Base-by-base conservation (phyloP, 2,113 vertebrate genomes). In the Heterochromis multidens region DNA sequence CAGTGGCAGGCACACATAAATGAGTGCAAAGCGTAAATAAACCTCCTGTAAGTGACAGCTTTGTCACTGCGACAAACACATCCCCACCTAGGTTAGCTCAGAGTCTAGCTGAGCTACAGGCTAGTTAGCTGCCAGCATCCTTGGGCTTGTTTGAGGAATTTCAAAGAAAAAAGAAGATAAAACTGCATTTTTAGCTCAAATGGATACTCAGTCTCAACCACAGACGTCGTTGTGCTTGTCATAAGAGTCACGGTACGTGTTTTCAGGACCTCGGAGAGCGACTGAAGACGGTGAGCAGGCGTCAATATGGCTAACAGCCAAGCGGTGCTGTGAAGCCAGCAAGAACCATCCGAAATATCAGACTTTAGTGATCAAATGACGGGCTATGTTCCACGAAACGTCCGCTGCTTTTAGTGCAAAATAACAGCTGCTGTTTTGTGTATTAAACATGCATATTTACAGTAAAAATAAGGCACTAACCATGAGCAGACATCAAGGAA, bases 241-340 rank as follows among this genome's bases (percentile, higher is more conserved):
- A 23, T 0, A 25, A 21, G 14, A 49, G 57, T 16, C 12, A 9
- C 3, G 0, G 7, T 11, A 21, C 13, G 83, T n/a, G 57, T 91
- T 74, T 93, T 92, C 93, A 95, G 95, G 1, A 95, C 95, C 94
- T 83, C 82, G 94, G 95, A 95, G 35, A 95, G 95, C 89, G 93
- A 89, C 90, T 2, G 85, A 77, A 88, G 85, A 82, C 85, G 59
- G 6, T 3, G 33, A 65, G 65, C 83, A 37, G 52, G 40, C 87
- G 90, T 85, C 74, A 91, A 88, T 62, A 85, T 54, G 81, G 94
- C 90, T 93, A 90, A 86, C 82, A 35, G 63, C 21, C 54, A n/a
- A 62, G 49, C 79, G 23, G 0, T 27, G 74, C 4, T 79, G 82
- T 63, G 82, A 79, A 83, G 77, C 58, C 13, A 35, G 83, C 65